These are phyloP conservation scores for Disparrhopalites patrizii DNA, from an alignment of 2,888 invertebrate species.

Conservation along the genomic window DNA sequence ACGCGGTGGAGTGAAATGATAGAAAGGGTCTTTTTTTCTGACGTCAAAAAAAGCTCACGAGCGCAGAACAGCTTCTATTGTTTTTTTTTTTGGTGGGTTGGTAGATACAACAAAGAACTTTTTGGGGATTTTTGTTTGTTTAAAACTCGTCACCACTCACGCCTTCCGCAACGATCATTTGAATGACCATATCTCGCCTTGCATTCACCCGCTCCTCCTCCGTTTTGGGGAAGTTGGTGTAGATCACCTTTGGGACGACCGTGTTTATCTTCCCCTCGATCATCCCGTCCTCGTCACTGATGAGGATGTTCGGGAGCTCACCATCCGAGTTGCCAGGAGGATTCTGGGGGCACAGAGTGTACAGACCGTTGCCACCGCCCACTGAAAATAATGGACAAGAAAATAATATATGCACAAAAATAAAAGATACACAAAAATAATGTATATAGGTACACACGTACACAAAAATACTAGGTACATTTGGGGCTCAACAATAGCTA, in stretches of 20 bases:
- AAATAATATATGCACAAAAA: not conserved
- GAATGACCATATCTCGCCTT: conserved; percentile 19
- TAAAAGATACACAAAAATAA: conserved; percentile 5
- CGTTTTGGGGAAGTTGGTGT: conserved; percentile 20
- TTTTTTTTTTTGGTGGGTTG: too few relatives aligned
- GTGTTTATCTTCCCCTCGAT: conserved; percentile 19
- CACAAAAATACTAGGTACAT: too few relatives aligned
- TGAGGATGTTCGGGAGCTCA: conserved; percentile 10
- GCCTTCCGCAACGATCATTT: conserved; percentile 27
- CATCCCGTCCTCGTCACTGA: not conserved
- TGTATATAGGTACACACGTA: too few relatives aligned
- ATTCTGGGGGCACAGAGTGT: conserved; percentile 10
- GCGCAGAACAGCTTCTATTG: too few relatives aligned
- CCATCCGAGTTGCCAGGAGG: not conserved
- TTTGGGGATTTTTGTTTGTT: too few relatives aligned
- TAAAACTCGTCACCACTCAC: too few relatives aligned
- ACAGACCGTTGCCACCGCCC: conserved; percentile 14
- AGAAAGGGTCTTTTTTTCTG: too few relatives aligned
- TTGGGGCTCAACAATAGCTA: too few relatives aligned
- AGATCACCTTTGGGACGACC: conserved; percentile 15
- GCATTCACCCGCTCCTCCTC: conserved; percentile 17
- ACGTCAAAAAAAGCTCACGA: too few relatives aligned
- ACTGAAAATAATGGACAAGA: not conserved
- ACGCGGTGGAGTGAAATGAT: too few relatives aligned
- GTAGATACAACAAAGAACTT: too few relatives aligned